Percentiles rank a stretch among this genome's conserved stretches.
phyloP scores from a whole-genome alignment of 2,888 invertebrate species.

The Ormyrus rosae region DNA sequence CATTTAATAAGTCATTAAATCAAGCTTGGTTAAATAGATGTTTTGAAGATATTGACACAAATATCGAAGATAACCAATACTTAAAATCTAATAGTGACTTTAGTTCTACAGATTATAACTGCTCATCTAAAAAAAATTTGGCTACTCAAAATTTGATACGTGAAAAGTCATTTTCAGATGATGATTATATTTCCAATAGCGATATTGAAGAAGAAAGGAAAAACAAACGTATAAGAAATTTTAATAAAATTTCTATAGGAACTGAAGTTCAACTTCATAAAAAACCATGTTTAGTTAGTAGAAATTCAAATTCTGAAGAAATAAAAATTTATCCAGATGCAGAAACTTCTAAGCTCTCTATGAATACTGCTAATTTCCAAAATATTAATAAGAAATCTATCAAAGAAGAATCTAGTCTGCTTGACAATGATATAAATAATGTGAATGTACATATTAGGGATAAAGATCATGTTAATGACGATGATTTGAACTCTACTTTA shows the following conservation, averaged over 20 bases:
- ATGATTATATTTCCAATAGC: slow-evolving; percentile 83
- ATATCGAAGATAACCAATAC: slow-evolving; percentile 41
- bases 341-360: too few relatives aligned
- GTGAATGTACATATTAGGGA: too few relatives aligned
- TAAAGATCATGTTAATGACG: too few relatives aligned
- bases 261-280: slow-evolving; percentile 57
- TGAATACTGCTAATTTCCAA: too few relatives aligned
- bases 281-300: slow-evolving; percentile 55
- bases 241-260: slow-evolving; percentile 77
- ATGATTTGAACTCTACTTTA: too few relatives aligned
- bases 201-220: slow-evolving; percentile 80
- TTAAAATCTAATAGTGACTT: slow-evolving; percentile 80
- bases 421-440: too few relatives aligned
- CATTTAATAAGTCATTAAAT: slow-evolving; percentile 75
- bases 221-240: slow-evolving; percentile 78
- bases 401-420: too few relatives aligned
- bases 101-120: slow-evolving; percentile 70
- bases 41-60: slow-evolving; percentile 59
- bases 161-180: slow-evolving; percentile 75
- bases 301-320: too few relatives aligned
- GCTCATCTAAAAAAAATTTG: slow-evolving; percentile 56
- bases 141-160: neutral
- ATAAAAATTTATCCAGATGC: slow-evolving; percentile 54
- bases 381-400: too few relatives aligned
- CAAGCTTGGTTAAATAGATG: slow-evolving; percentile 80